phyloP scores from a whole-genome alignment of 2,113 vertebrate genomes.

The Centropus bengalensis region DNA sequence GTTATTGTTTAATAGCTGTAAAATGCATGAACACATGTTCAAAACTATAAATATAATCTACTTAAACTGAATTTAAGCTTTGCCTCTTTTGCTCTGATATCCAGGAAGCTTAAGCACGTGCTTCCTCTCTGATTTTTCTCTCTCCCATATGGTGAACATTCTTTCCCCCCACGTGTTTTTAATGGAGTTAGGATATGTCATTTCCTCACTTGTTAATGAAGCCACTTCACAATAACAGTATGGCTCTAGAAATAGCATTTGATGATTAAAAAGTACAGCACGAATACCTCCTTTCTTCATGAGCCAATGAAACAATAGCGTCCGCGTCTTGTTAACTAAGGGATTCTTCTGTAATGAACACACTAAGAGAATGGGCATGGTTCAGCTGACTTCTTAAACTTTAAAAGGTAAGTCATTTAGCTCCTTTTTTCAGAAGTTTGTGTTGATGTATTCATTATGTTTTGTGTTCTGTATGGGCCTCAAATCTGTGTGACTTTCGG shows the following conservation, averaged over 20 bases:
- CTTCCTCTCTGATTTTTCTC: background rate
- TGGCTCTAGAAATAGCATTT: background rate
- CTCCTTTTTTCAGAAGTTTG: background rate
- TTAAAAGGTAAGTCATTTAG: slow-evolving; percentile 42
- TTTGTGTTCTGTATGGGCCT: background rate
- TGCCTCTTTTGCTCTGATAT: background rate
- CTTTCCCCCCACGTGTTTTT: background rate
- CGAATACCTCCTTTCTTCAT: background rate
- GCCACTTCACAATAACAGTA: background rate
- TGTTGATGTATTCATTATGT: background rate
- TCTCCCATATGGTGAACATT: background rate
- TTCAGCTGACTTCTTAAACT: background rate
- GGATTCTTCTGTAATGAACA: background rate
- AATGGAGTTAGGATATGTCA: background rate
- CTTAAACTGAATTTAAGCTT: slow-evolving; percentile 1
- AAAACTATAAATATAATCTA: slow-evolving; percentile 18
- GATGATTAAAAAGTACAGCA: background rate
- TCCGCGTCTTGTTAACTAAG: background rate
- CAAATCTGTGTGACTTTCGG: background rate
- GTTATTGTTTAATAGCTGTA: slow-evolving; percentile 14
- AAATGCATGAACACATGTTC: slow-evolving; percentile 3
- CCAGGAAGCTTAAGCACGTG: background rate
- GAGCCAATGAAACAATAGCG: background rate
- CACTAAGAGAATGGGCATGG: background rate
- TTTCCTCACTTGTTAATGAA: slow-evolving; percentile 15